phyloP scores from a whole-genome alignment of 1,140 invertebrate species.

The Planococcus citri region DNA sequence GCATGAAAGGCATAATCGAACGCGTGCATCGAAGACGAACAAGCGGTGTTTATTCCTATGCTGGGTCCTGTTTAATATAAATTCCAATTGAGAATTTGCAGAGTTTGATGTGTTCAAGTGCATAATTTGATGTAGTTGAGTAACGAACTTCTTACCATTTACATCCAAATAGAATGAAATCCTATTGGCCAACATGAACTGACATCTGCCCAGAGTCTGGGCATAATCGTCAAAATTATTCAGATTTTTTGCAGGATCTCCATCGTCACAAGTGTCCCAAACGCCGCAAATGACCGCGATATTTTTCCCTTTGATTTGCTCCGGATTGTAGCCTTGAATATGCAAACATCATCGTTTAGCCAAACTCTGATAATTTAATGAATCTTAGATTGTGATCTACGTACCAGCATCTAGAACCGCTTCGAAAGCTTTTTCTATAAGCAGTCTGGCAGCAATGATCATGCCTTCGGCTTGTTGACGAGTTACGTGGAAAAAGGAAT shows the following conservation, averaged over 20 bases:
- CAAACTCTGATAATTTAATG: not conserved
- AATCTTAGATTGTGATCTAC: not conserved
- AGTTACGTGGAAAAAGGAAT: not conserved
- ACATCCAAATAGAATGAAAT: not conserved
- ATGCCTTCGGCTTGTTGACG: not conserved
- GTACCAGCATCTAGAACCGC: conserved; percentile 25
- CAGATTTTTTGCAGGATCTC: not conserved
- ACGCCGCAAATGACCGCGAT: not conserved
- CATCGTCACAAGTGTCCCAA: not conserved
- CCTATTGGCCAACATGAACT: not conserved
- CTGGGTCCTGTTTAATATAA: too few species aligned
- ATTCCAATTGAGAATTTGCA: too few species aligned
- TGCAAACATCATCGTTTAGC: not conserved
- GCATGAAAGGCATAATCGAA: too few species aligned
- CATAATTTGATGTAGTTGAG: too few species aligned
- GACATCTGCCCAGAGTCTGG: not conserved
- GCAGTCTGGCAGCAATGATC: conserved; percentile 19
- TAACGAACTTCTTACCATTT: too few species aligned
- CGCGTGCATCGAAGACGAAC: too few species aligned
- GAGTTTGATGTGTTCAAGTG: too few species aligned
- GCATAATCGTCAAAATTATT: not conserved
- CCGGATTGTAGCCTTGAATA: not conserved
- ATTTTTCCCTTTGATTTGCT: not conserved
- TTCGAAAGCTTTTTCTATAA: conserved; percentile 23
- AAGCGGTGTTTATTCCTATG: too few species aligned